Base-by-base conservation (phyloP, 2,797 vertebrate genomes). In the Cacajao melanocephalus region DNA sequence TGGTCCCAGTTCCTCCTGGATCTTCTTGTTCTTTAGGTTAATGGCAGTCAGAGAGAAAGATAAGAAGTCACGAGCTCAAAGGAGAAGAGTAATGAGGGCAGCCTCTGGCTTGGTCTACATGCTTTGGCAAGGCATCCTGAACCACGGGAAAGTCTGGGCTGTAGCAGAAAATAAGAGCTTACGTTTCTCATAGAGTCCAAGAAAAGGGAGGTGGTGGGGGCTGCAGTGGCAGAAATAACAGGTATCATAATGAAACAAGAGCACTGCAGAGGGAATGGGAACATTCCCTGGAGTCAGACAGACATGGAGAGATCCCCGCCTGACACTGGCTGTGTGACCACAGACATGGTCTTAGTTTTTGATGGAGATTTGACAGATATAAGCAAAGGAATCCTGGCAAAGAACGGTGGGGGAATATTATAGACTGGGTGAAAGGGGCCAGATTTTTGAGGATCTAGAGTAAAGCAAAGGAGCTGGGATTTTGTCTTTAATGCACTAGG, bases 21-120 rank as follows among this genome's bases (percentile, higher is more conserved):
- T 80, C 76, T 41, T 41, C 87, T 13, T 26, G 36, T 39, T 12
- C 22, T 26, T 64, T 41, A 28, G 33, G 48, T 57, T 50, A 58
- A 22, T 5, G 0, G 55, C n/a, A 67, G 67, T n/a, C 41, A 14
- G 88, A 55, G n/a, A 76, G 17, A 46, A 91, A 61, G 24, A 24
- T n/a, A 20, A 17, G 64, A 75, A 70, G 12, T 19, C 24, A 4
- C 0, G 28, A 55, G 2, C 80, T 94, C 70, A 48, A 14, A 87
- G 64, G 72, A 33, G 52, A 26, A 72, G 76, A 58, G 41, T 58
- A 24, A 41, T 28, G 1, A 11, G 10, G 48, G 1, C 64, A 50
- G 78, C 84, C 13, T 1, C 1, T 2, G 1, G 4, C 70, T 33
- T 11, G 9, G 7, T 24, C 48, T 55, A 9, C 2, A 0, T 5